Base-by-base conservation (phyloP, 2,113 vertebrate species). In the Plotosus lineatus region DNA sequence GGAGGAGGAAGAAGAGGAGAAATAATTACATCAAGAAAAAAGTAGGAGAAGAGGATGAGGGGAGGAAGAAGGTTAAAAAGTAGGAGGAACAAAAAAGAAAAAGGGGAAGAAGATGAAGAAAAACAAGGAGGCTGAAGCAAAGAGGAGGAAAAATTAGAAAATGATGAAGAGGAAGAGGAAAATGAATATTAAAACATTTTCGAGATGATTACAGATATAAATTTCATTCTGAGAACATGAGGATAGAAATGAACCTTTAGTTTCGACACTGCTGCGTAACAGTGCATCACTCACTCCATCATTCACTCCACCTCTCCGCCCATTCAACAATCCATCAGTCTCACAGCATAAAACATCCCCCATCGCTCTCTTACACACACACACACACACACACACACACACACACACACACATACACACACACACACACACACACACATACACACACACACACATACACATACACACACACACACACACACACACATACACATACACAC, bases 171-270 rank as follows among this genome's bases (percentile, higher is more conserved):
- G 7, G 58, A 40, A 65, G 61, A 23, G 4, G 19, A 42, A n/a
- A 11, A 26, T n/a, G 65, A 11, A 44, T 81, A 53, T 75, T 80
- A 42, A 26, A 60, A 40, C 12, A 50, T 76, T 38, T 50, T 56
- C 75, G 77, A 79, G 15, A 75, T 75, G 19, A 76, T 53, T 75
- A 84, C 58, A 66, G 21, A 26, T 42, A 21, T 44, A 68, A 81
- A 81, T 28, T 50, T 58, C 66, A 50, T 26, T 65, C 65, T 56
- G 44, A 44, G 65, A 44, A 68, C n/a, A 44, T n/a, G 19, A 58
- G 38, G 42, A 60, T 46, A 69, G 19, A 83, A 56, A 36, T 55
- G 21, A 78, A 44, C 77, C 66, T 55, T 23, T 68, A 44, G 60
- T 46, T 65, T 60, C 12, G 60, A 44, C 42, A 23, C 28, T 17